Conservation (phyloP, 2,888 invertebrate genomes). For the Bruchidius siliquastri region DNA sequence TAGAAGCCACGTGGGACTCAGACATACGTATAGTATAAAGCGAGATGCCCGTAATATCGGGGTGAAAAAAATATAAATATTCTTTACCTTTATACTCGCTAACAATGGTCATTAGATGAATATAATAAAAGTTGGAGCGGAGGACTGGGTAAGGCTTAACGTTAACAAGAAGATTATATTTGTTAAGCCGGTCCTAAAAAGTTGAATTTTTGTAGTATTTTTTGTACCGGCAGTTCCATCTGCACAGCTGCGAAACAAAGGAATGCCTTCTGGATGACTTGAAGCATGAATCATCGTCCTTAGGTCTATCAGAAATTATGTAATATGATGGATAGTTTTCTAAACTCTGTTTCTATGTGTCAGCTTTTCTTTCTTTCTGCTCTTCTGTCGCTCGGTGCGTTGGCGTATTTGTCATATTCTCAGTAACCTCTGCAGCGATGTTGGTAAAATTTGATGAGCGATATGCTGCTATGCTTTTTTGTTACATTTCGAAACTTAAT, state of each 20-base stretch:
- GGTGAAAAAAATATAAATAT: background rate
- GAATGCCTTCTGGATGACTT: background rate
- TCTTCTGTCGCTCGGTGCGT: too few relatives aligned
- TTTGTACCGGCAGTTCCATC: background rate
- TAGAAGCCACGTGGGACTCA: background rate
- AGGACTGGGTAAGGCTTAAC: background rate
- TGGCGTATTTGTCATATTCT: too few relatives aligned
- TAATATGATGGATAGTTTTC: too few relatives aligned
- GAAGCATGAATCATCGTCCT: too few relatives aligned
- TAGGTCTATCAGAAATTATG: too few relatives aligned
- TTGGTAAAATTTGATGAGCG: too few relatives aligned
- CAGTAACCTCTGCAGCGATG: too few relatives aligned
- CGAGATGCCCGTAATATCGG: background rate
- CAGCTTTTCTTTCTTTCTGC: too few relatives aligned
- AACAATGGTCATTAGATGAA: background rate
- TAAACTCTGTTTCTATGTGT: too few relatives aligned
- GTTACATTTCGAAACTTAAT: too few relatives aligned
- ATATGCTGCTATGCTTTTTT: too few relatives aligned
- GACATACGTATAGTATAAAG: background rate
- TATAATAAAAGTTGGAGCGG: background rate
- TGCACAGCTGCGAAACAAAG: background rate
- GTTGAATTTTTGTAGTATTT: background rate
- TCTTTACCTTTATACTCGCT: background rate
- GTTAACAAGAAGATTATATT: background rate
- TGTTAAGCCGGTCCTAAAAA: background rate